phyloP scores from a whole-genome alignment of 1,140 invertebrate genomes.

The Protaetia brevitarsis region DNA sequence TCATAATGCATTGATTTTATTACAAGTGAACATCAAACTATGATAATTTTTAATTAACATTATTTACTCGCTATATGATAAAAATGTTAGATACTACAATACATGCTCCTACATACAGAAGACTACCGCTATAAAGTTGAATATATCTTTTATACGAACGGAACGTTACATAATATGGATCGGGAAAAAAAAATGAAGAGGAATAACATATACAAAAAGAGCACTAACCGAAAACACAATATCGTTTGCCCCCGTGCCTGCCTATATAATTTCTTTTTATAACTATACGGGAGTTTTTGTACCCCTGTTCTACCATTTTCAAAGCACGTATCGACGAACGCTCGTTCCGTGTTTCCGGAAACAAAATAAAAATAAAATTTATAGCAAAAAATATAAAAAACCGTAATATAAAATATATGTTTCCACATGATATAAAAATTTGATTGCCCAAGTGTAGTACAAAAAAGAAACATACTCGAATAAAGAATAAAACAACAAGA shows the following conservation, averaged over 20 bases:
- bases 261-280: slow-evolving; percentile 15
- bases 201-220: not conserved
- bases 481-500: slow-evolving; percentile 14
- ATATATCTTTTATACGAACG: not conserved
- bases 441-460: slow-evolving; percentile 8
- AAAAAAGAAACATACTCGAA: slow-evolving; percentile 1
- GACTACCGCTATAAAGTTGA: too few relatives aligned
- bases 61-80: too few relatives aligned
- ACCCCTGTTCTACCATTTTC: not conserved
- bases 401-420: slow-evolving; percentile 12
- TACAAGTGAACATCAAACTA: too few relatives aligned
- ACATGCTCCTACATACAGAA: too few relatives aligned
- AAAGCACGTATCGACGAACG: not conserved
- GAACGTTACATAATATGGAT: not conserved
- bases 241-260: not conserved
- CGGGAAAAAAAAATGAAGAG: not conserved
- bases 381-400: slow-evolving; percentile 14
- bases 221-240: not conserved
- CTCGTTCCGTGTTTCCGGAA: too few relatives aligned
- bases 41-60: too few relatives aligned
- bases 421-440: slow-evolving; percentile 14
- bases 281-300: not conserved
- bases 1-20: too few relatives aligned
- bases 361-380: slow-evolving; percentile 8
- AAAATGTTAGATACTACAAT: too few relatives aligned